Base-by-base conservation (phyloP, 1,140 invertebrate genomes). In the Tetragnatha versicolor region DNA sequence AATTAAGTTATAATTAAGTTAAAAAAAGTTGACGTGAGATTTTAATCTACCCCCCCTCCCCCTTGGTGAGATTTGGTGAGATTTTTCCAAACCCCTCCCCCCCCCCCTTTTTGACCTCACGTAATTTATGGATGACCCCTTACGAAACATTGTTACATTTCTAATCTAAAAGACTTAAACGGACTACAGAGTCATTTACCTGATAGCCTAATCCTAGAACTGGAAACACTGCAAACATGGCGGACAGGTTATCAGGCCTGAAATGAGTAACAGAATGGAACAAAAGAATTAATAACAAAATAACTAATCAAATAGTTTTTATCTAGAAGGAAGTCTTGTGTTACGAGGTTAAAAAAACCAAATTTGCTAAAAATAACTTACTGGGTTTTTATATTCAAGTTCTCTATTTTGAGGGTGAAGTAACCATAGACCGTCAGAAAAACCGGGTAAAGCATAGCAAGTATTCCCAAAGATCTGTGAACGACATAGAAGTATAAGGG, bases 191-290 rank as follows among this genome's bases (percentile, higher is more conserved):
- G 14, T 17, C 20, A 55, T 33, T 37, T 86, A 91, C 90, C 87
- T 91, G 90, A 85, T 92, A 92, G 29, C 89, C 89, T 84, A 92
- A 92, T 82, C 91, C 92, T 81, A 92, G 89, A 5, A 89, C 88
- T 35, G 91, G 91, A 20, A 92, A 84, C 51, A 92, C 90, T 78
- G 89, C 84, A 81, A 92, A 89, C 3, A 90, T 84, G 85, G 91
- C 89, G 2, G 87, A 87, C 83, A 86, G 86, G 72, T 86, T 84
- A 20, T 89, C 85, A 3, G 90, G 90, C 84, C 79, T 83, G 39
- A 68, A 55, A 76, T 6, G 9, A n/a, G n/a, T 22, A 60, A 25
- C 29, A n/a, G n/a, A n/a, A n/a, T n/a, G n/a, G n/a, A n/a, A n/a
- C n/a, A n/a, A n/a, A n/a, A n/a, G n/a, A n/a, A n/a, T n/a, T n/a